Percentiles rank a stretch among this genome's conserved stretches.
Conservation (phyloP, 2,113 vertebrate species). For the Urocynchramus pylzowi region DNA sequence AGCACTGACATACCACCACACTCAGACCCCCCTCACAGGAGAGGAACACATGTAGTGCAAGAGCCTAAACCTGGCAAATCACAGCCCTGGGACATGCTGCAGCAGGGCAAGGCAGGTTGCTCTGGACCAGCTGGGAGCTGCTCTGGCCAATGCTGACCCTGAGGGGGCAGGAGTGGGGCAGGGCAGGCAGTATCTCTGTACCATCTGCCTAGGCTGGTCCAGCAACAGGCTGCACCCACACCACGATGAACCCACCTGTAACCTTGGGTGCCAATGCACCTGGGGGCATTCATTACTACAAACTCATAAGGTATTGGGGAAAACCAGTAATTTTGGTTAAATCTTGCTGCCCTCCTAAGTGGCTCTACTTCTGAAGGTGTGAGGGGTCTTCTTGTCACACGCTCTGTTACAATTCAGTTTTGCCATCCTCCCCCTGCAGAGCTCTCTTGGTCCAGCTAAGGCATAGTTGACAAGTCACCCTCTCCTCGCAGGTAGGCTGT, state of each 20-base stretch:
- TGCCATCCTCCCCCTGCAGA: neutral
- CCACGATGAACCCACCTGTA: rapidly evolving
- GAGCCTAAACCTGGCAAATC: neutral
- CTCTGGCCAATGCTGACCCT: neutral
- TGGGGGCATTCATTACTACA: neutral
- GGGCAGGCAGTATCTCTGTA: neutral
- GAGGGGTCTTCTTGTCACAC: neutral
- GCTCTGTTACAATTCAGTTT: neutral
- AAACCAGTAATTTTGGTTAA: neutral
- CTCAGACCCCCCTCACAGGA: neutral
- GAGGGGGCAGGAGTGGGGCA: neutral
- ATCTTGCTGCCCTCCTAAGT: neutral
- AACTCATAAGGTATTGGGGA: neutral
- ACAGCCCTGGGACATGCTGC: neutral
- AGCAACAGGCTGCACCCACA: neutral
- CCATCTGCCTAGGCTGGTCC: neutral
- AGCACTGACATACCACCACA: neutral
- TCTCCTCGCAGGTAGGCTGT: neutral
- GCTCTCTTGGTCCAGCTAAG: neutral
- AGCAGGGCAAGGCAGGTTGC: neutral
- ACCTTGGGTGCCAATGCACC: neutral
- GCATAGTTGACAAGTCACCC: neutral
- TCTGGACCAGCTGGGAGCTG: neutral
- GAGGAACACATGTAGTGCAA: neutral
- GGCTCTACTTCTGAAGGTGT: neutral